Evolutionary conservation across 2,888 invertebrate genomes (phyloP).

Genomic region (Lumbricus terrestris): DNA sequence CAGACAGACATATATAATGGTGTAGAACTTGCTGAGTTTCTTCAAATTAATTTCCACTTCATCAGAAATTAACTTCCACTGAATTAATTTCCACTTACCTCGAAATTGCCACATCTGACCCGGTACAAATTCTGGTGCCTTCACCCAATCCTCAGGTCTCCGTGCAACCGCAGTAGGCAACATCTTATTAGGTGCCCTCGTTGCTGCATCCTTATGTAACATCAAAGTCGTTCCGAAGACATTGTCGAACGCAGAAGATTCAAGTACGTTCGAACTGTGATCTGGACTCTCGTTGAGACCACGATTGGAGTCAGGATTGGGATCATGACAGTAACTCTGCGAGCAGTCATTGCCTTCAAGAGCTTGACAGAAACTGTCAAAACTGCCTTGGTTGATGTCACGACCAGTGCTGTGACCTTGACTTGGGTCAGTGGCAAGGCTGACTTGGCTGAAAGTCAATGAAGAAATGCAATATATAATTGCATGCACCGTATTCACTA

Average conservation of each 20-base stretch:
- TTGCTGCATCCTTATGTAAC: background rate
- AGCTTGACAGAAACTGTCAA: background rate
- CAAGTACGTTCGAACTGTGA: background rate
- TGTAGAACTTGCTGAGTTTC: too few relatives aligned
- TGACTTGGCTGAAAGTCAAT: conserved; percentile 3
- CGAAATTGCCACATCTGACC: conserved; percentile 50
- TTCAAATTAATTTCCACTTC: background rate
- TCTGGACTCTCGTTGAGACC: background rate
- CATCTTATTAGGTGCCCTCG: background rate
- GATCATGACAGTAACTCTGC: background rate
- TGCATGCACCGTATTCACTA: background rate
- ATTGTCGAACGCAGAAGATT: background rate
- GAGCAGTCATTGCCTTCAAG: background rate
- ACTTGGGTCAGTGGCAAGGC: background rate
- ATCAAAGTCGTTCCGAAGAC: background rate
- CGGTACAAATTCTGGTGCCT: conserved; percentile 62
- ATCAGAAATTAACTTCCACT: background rate
- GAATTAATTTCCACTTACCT: conserved; percentile 40
- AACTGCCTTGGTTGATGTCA: background rate
- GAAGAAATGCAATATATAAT: background rate
- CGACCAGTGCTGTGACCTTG: background rate
- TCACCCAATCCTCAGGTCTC: conserved; percentile 57
- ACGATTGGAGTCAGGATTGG: too few relatives aligned
- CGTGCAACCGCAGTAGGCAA: background rate
- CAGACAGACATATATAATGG: too few relatives aligned